phyloP scores from a whole-genome alignment of 2,888 invertebrate species.

The Odontocolon sp. region DNA sequence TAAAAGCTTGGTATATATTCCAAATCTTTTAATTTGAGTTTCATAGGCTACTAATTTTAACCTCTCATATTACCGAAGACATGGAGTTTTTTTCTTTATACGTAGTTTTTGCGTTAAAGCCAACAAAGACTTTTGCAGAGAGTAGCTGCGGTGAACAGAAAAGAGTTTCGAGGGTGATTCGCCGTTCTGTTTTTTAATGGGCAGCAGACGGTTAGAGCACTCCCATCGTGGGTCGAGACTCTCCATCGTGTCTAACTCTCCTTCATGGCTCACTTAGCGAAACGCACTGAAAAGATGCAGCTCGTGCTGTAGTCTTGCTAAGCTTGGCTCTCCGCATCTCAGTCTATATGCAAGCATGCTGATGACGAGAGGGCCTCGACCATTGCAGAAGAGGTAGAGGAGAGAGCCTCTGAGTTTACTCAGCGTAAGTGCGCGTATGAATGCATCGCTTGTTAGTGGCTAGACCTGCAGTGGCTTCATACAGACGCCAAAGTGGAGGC shows the following conservation, averaged over 20 bases:
- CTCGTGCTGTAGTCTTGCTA: conserved; percentile 2
- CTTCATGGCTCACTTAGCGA: conserved; percentile 2
- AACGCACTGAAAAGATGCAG: conserved; percentile 22
- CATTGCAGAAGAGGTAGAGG: conserved; percentile 16
- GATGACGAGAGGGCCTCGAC: conserved; percentile 1
- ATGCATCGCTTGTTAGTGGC: conserved; percentile 68
- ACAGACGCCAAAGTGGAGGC: conserved; percentile 12
- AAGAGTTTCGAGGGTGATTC: too few species aligned
- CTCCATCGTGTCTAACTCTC: background rate
- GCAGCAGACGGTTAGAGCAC: background rate
- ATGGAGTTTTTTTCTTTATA: too few species aligned
- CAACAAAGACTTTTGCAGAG: too few species aligned
- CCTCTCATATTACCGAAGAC: too few species aligned
- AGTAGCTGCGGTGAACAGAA: too few species aligned
- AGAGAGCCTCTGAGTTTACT: conserved; percentile 65
- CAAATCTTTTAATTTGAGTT: too few species aligned
- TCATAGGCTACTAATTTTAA: too few species aligned
- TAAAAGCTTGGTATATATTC: too few species aligned
- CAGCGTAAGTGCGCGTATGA: conserved; percentile 69
- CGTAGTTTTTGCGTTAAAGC: too few species aligned
- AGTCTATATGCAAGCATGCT: background rate
- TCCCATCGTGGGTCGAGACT: too few species aligned
- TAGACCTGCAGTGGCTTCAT: conserved; percentile 34
- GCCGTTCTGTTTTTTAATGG: conserved; percentile 20
- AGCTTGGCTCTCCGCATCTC: background rate